phyloP scores from a whole-genome alignment of 1,140 invertebrate species.

The Papilio machaon region DNA sequence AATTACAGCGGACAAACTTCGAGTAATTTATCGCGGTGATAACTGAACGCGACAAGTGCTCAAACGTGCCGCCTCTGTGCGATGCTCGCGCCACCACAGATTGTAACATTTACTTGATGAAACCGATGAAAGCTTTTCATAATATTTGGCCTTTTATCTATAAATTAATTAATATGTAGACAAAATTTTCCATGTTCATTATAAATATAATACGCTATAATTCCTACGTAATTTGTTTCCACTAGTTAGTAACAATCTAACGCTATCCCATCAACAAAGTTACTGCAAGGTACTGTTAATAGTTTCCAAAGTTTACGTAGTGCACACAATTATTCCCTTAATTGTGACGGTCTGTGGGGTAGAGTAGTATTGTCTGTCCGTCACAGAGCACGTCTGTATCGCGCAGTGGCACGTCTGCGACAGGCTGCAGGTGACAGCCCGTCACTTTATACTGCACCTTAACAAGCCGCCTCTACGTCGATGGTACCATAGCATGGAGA shows the following conservation, averaged over 20 bases:
- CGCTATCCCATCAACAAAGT: neutral
- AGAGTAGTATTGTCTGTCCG: constrained; percentile 22
- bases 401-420: constrained; percentile 44
- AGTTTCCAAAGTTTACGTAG: neutral
- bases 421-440: constrained; percentile 47
- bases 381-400: constrained; percentile 33
- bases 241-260: neutral
- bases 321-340: constrained; percentile 22
- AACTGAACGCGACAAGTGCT: constrained; percentile 58
- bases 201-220: too few species aligned
- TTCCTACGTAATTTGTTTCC: neutral
- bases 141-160: neutral
- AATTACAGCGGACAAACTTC: constrained; percentile 57
- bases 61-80: neutral
- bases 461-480: constrained; percentile 60
- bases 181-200: neutral
- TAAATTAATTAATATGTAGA: neutral
- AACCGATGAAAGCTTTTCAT: neutral
- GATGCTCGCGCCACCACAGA: neutral
- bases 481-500: constrained; percentile 47
- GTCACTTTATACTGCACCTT: constrained; percentile 66
- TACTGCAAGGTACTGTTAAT: neutral
- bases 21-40: constrained; percentile 62
- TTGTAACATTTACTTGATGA: constrained; percentile 5
- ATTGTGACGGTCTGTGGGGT: neutral